Base-by-base conservation (phyloP, 2,113 vertebrate genomes). In the Albula glossodonta region DNA sequence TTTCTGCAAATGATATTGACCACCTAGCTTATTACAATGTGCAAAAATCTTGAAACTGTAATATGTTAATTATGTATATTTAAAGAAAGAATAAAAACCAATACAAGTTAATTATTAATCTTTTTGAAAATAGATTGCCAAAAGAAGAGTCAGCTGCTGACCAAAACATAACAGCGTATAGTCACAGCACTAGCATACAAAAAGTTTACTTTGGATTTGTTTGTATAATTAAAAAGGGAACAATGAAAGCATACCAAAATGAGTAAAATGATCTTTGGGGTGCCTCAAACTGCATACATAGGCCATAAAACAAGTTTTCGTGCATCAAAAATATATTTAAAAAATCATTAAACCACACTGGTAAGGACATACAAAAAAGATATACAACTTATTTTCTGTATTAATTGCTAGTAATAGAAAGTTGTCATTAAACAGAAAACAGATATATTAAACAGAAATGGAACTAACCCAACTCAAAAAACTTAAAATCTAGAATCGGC, bases 111-210 rank as follows among this genome's bases (percentile, higher is more conserved):
- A 41, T 41, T 41, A 41, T 41, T 41, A 0, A 0, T 41, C 31
- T 41, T 41, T 41, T 41, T 41, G 31, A 41, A 41, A 41, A 41
- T 41, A 41, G 31, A 41, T 41, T 41, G 31, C 31, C 31, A 41
- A 41, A 41, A 41, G 31, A 41, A 41, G 31, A 41, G 31, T 74
- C 70, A 31, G 70, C 70, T 74, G 31, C n/a, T 74, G 3, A 10
- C 31, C n/a, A 74, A 74, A 74, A 31, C 89, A 80, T 86, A 85
- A 92, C 85, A 89, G 89, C 31, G 90, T 89, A 90, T 86, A 92
- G 91, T 92, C 90, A 86, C 84, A 82, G 88, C 89, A 1, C 70
- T 53, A 57, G 86, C 86, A 89, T 41, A 41, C 31, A 41, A 41
- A 0, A 41, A 41, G 31, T 41, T 41, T 41, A 41, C 31, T 41